Percentiles rank a stretch among this genome's conserved stretches.
phyloP scores from a whole-genome alignment of 2,797 vertebrate genomes.

The Microctenopoma stevenorrisi region DNA sequence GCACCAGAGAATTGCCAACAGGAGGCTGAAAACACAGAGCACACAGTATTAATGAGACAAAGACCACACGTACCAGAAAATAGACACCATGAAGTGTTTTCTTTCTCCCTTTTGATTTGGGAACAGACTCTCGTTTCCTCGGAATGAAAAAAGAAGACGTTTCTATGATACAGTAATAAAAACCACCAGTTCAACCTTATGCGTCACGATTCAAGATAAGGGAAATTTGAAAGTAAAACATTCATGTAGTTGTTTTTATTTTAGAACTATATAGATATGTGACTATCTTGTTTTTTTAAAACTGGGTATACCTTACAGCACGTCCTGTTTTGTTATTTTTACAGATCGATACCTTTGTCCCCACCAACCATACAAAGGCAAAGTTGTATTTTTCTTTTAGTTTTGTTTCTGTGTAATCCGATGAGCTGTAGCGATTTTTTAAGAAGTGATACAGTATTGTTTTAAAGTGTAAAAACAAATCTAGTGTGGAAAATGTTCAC shows the following conservation, averaged over 20 bases:
- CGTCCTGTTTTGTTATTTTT: constrained; percentile 75
- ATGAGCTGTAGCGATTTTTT: constrained; percentile 67
- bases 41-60: constrained; percentile 79
- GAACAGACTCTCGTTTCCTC: constrained; percentile 78
- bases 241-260: constrained; percentile 89
- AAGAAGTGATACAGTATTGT: constrained; percentile 81
- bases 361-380: constrained; percentile 53
- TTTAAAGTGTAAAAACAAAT: constrained; percentile 87
- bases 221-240: constrained; percentile 83
- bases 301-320: constrained; percentile 81
- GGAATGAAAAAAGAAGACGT: constrained; percentile 65
- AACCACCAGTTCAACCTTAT: constrained; percentile 86
- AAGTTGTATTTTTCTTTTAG: constrained; percentile 38
- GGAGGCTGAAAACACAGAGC: constrained; percentile 80
- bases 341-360: constrained; percentile 78
- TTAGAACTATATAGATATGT: constrained; percentile 94
- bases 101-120: constrained; percentile 65
- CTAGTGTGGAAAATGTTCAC: constrained; percentile 69
- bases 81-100: constrained; percentile 60
- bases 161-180: constrained; percentile 81
- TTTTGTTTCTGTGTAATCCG: constrained; percentile 53
- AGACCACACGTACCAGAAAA: constrained; percentile 70
- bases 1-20: constrained; percentile 82
- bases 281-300: constrained; percentile 83
- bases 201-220: constrained; percentile 86